phyloP scores from a whole-genome alignment of 2,797 vertebrate genomes.

The Chrysocyon brachyurus region DNA sequence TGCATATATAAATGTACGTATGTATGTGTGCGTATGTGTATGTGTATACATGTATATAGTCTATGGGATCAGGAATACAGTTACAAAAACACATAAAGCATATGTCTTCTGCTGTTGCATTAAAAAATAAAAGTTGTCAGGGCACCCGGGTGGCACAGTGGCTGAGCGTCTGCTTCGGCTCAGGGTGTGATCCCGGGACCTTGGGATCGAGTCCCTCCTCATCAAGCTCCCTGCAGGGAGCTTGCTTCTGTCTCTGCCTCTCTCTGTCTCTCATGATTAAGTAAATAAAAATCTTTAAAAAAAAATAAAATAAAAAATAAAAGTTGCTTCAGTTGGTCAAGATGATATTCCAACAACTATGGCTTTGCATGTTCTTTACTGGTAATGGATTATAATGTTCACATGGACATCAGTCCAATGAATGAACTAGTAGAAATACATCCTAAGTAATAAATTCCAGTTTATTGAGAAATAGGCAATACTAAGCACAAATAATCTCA shows the following conservation, averaged over 20 bases:
- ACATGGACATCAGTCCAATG: not conserved
- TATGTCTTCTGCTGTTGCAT: not conserved
- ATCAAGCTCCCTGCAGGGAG: too few relatives aligned
- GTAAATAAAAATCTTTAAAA: too few relatives aligned
- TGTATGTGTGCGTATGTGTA: too few relatives aligned
- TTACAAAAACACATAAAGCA: not conserved
- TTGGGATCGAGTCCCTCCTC: too few relatives aligned
- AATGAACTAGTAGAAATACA: slow-evolving; percentile 45
- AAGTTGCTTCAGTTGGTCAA: not conserved
- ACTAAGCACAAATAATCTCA: slow-evolving; percentile 24
- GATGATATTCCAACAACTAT: not conserved
- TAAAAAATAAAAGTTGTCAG: not conserved
- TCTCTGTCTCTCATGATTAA: too few relatives aligned
- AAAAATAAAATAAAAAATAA: not conserved
- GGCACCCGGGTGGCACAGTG: too few relatives aligned
- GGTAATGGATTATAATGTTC: not conserved
- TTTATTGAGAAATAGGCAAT: slow-evolving; percentile 53
- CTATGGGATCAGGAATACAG: not conserved
- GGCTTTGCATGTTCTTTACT: not conserved
- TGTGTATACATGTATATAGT: too few relatives aligned
- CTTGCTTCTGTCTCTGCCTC: too few relatives aligned
- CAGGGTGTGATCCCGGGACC: too few relatives aligned
- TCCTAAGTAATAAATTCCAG: slow-evolving; percentile 31
- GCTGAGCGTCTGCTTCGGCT: too few relatives aligned
- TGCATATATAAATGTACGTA: too few relatives aligned